These are phyloP conservation scores for Taphrorychus bicolor DNA, from an alignment of 2,888 invertebrate genomes.

Conservation along the genomic window DNA sequence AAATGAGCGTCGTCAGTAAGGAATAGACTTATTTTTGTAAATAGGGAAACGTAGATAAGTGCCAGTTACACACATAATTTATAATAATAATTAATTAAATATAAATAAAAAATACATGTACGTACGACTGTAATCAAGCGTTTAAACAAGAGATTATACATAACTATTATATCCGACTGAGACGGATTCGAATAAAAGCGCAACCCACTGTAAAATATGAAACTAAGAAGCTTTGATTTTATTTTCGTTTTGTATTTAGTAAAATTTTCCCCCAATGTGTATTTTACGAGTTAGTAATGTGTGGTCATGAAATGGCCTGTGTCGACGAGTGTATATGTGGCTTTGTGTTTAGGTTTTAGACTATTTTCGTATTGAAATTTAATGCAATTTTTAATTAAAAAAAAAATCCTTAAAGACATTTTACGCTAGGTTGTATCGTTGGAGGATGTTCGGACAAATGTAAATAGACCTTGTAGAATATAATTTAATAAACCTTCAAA, in stretches of 20 bases:
- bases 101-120: conserved; percentile 25
- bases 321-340: conserved; percentile 47
- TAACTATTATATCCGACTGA: conserved; percentile 19
- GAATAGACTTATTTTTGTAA: conserved; percentile 58
- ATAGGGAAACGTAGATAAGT: conserved; percentile 54
- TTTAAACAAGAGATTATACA: conserved; percentile 45
- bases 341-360: conserved; percentile 54
- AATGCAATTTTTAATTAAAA: conserved; percentile 33
- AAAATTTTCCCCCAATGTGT: conserved; percentile 47
- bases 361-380: conserved; percentile 48
- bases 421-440: conserved; percentile 13
- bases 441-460: conserved; percentile 23
- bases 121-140: conserved; percentile 39
- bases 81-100: conserved; percentile 43
- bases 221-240: conserved; percentile 4
- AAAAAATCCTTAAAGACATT: conserved; percentile 19
- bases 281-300: conserved; percentile 26
- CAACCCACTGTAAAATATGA: conserved; percentile 7
- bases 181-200: background rate
- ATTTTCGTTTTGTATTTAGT: conserved; percentile 49
- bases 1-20: conserved; percentile 25
- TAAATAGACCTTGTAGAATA: conserved; percentile 27
- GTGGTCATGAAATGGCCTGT: conserved; percentile 29
- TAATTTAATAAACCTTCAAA: conserved; percentile 23
- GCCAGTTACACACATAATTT: conserved; percentile 54